A percentile compares a stretch with the other conserved stretches of the same genome.
Conservation (phyloP, 2,888 invertebrate species). For the Conus canariensis region DNA sequence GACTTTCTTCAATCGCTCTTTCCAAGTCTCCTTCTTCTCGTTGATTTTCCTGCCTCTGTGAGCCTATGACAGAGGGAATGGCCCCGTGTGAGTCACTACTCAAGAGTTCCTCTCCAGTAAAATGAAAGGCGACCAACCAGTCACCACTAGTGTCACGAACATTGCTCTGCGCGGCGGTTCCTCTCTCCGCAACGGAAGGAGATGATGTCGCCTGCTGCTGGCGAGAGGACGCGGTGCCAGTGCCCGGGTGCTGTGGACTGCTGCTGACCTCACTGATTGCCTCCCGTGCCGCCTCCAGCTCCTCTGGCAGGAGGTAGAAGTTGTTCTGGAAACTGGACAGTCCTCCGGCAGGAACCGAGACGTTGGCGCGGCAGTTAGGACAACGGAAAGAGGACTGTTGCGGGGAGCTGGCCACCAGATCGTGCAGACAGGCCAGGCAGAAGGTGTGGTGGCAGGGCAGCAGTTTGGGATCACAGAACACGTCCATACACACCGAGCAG, state of each 20-base stretch:
- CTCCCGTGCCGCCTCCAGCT: constrained; percentile 15
- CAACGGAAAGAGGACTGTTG: neutral
- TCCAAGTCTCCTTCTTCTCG: neutral
- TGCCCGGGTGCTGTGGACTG: no score
- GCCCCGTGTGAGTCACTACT: no score
- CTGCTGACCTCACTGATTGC: no score
- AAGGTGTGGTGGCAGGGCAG: constrained; percentile 33
- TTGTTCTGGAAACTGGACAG: constrained; percentile 8
- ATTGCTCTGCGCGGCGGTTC: neutral
- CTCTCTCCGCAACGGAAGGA: no score
- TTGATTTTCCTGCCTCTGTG: no score
- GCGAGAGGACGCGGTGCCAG: no score
- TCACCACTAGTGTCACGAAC: neutral
- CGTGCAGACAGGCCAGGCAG: constrained; percentile 32
- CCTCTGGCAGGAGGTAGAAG: constrained; percentile 18
- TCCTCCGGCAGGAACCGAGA: neutral
- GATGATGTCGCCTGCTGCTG: neutral
- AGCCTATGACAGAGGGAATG: no score
- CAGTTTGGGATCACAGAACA: constrained; percentile 10
- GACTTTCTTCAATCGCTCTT: neutral
- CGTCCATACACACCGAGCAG: constrained; percentile 25
- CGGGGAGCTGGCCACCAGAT: neutral
- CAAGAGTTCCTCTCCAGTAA: neutral
- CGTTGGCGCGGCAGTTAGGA: neutral
- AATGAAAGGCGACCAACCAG: neutral